A percentile compares a stretch with the other conserved stretches of the same genome.
Conservation (phyloP, 1,140 invertebrate species). For the Drosophila subpulchrella region DNA sequence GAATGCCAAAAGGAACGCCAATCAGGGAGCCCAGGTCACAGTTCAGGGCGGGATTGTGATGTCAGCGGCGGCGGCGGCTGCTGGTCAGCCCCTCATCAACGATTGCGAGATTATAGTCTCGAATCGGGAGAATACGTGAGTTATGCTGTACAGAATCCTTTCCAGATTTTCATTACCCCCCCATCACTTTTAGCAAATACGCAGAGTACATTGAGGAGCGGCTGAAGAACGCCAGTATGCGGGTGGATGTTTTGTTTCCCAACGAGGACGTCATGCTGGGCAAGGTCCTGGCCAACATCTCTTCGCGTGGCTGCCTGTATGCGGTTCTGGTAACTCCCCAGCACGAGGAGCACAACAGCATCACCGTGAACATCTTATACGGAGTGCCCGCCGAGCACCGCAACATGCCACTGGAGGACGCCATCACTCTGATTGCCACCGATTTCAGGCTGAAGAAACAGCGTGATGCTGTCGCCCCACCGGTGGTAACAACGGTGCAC, state of each 20-base stretch:
- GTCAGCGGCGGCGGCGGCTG: conserved; percentile 84
- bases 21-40: conserved; percentile 22
- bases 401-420: conserved; percentile 97
- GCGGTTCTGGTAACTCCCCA: conserved; percentile 94
- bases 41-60: conserved; percentile 61
- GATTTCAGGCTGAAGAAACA: conserved; percentile 92
- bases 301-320: conserved; percentile 93
- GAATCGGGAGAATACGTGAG: conserved; percentile 92
- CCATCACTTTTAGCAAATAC: conserved; percentile 88
- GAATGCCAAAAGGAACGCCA: conserved; percentile 12
- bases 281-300: conserved; percentile 94
- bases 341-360: conserved; percentile 93
- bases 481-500: not conserved
- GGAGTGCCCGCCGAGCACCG: conserved; percentile 95
- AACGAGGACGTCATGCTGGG: conserved; percentile 94
- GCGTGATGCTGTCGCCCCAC: conserved; percentile 28
- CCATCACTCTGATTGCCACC: conserved; percentile 90
- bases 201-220: conserved; percentile 94
- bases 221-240: conserved; percentile 92
- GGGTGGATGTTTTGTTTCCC: conserved; percentile 94
- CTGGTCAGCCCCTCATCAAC: conserved; percentile 85
- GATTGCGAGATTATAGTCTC: conserved; percentile 96
- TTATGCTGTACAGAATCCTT: not conserved
- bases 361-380: conserved; percentile 96
- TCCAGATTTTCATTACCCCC: not conserved